Percentiles rank a stretch among this genome's conserved stretches.
These are phyloP conservation scores for Drosophila nannoptera DNA, from an alignment of 1,140 invertebrate genomes.

Conservation along the genomic window DNA sequence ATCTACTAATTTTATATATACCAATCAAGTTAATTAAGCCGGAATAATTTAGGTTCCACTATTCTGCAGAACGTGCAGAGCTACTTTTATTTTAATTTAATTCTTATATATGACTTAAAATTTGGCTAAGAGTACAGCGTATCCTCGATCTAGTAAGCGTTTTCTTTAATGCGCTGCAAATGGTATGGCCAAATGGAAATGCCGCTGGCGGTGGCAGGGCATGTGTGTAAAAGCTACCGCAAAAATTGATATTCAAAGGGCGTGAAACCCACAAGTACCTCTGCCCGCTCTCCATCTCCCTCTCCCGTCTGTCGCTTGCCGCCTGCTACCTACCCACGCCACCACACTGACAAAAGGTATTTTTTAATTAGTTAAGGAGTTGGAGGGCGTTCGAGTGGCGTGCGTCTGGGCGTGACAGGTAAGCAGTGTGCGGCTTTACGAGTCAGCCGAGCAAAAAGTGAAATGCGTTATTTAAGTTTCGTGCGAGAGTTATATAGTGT, in stretches of 20 bases:
- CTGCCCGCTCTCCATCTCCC: neutral
- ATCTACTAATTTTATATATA: neutral
- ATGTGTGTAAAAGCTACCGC: conserved; percentile 35
- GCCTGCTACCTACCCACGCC: neutral
- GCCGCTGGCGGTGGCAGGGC: neutral
- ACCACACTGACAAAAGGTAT: conserved; percentile 10
- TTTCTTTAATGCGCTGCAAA: neutral
- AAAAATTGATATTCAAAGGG: conserved; percentile 65
- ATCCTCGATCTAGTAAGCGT: no score
- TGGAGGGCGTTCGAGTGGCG: conserved; percentile 19
- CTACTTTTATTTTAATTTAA: no score
- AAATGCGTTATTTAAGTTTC: conserved; percentile 30
- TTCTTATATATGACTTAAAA: neutral
- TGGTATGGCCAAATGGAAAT: neutral
- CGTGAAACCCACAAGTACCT: conserved; percentile 30
- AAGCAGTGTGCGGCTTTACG: neutral
- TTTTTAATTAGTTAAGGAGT: conserved; percentile 47
- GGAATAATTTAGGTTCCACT: no score
- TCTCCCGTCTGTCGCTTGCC: no score
- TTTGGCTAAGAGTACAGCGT: no score
- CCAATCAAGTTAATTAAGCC: no score
- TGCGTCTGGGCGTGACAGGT: conserved; percentile 29
- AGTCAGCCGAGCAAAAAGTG: conserved; percentile 32
- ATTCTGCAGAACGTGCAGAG: no score
- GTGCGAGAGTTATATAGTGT: neutral